Evolutionary conservation across 2,797 vertebrate genomes (phyloP), one percentile per base, ranked within the genome.

Genomic region (Poecilia velifera): DNA sequence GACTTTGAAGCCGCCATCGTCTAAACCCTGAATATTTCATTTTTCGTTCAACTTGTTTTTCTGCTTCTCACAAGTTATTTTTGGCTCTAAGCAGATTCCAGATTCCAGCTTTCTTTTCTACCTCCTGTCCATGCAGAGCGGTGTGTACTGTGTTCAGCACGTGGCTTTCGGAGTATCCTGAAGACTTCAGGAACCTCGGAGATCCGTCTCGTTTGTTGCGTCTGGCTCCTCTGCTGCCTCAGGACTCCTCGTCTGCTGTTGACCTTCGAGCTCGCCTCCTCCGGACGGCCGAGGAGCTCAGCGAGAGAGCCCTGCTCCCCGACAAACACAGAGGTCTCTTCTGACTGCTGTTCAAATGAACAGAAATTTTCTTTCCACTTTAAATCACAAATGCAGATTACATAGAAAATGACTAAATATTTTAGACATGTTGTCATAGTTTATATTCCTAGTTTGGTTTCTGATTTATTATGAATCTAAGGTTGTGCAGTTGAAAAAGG

Each of bases 81-180:
- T 64, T 18, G 59, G 1, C 20, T 41, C 9, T 70, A 68, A 43
- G 20, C 18, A 43, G 12, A 70, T 71, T 39, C 9, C 18, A 43
- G 12, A 70, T 71, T 39, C 9, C 22, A 39, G 46, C 53, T 6
- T 36, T 28, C 28, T 45, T n/a, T 4, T 7, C 3, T 41, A 64
- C 57, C 16, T 72, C 25, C 72, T 73, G 78, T 80, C 71, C 57
- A 51, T 82, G 76, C 92, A 98, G 97, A 85, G 95, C 96, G 1
- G 96, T 97, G 91, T 95, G 95, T 14, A 96, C 94, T 0, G 96
- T 98, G 70, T 96, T 98, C 82, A 96, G 94, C 84, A 95, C 93
- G 3, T 98, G 97, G 97, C 91, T 98, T 88, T 93, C 95, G 0
- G 96, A 97, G 89, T 97, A 97, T 88, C 96, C 97, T 0, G 96